phyloP scores from a whole-genome alignment of 2,113 vertebrate genomes.

The Rhynchomys soricoides region DNA sequence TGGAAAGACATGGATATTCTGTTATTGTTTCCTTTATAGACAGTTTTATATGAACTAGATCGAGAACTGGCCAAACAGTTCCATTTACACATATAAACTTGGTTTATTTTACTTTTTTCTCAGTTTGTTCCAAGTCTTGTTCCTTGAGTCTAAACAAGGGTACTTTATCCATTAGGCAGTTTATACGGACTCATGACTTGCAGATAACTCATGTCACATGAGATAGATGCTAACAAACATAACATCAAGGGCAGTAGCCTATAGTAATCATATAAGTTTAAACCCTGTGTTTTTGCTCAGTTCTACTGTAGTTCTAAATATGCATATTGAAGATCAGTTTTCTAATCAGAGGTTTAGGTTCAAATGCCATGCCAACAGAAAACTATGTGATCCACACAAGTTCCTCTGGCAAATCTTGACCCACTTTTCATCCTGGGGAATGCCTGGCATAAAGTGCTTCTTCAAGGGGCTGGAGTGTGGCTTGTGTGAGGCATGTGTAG shows the following conservation, averaged over 20 bases:
- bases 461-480: rapidly evolving
- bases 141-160: neutral
- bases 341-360: neutral
- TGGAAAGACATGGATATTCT: neutral
- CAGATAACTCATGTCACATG: neutral
- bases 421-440: neutral
- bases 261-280: neutral
- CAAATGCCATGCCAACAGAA: neutral
- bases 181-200: neutral
- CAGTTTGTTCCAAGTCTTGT: neutral
- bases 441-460: neutral
- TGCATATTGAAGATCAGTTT: neutral
- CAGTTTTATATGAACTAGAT: neutral
- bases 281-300: neutral
- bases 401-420: neutral
- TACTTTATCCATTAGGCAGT: neutral
- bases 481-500: neutral
- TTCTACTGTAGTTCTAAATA: neutral
- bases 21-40: constrained; percentile 10
- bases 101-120: neutral
- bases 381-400: neutral
- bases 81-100: neutral
- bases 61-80: neutral
- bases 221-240: neutral
- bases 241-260: neutral